Base-by-base conservation (phyloP, 2,888 invertebrate species). In the Noctua pronuba region DNA sequence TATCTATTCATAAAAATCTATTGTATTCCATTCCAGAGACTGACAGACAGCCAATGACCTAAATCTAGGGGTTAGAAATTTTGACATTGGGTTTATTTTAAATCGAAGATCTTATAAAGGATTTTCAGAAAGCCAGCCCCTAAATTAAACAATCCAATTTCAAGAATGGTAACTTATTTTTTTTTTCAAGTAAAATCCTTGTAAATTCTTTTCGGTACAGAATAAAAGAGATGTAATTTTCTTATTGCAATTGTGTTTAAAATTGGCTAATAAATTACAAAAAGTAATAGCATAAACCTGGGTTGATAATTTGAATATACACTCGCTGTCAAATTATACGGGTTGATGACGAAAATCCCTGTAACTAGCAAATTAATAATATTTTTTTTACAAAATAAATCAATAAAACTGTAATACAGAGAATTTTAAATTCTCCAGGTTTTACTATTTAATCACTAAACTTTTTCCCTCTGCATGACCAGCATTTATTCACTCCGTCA, bases 1-100 rank as follows among this genome's bases (percentile, higher is more conserved):
- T 62, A 52, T 2, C 7, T 75, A 58, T 44, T 62, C 74, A 74
- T 64, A 82, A 78, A 82, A 78, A 82, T 46, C 28, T 55, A 52
- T 16, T 24, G 35, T 73, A 62, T 52, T 49, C 18, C 13, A 11
- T 52, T 52, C 24, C 28, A 21, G n/a, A 60, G 10, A 41, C 21
- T 69, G 5, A 79, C 21, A 46, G 13, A n/a, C 11, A 11, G 41
- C 31, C 1, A 60, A 21, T 10, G 18, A 5, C 11, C 8, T 11
- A 6, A 35, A 31, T 58, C 1, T 35, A 8, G 10, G 35, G 21
- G 13, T 46, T 21, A 6, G 7, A 62, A 31, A 62, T 21, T n/a
- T 6, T 24, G 16, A 38, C 2, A 35, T 13, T 13, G 18, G 18
- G 71, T n/a, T 38, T 46, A 46, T 24, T 38, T 16, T 52, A 21